phyloP scores from a whole-genome alignment of 1,140 invertebrate species.

The Drosophila prosaltans region DNA sequence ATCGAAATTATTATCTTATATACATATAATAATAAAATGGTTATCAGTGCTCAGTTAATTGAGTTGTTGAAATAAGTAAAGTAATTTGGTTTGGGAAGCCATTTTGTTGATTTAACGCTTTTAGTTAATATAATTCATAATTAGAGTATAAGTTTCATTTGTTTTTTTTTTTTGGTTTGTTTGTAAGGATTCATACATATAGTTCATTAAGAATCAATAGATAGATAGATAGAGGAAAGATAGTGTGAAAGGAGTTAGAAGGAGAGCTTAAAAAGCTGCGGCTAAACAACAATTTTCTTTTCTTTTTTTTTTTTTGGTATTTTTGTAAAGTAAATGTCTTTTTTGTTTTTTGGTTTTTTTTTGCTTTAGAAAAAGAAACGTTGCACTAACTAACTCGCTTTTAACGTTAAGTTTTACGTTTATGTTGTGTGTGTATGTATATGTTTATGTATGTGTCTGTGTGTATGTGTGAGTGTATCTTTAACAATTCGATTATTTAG shows the following conservation, averaged over 20 bases:
- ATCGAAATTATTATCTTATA: slow-evolving; percentile 44
- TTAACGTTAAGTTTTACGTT: slow-evolving; percentile 50
- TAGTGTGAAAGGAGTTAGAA: slow-evolving; percentile 50
- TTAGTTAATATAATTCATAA: slow-evolving; percentile 25
- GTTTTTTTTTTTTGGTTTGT: slow-evolving; percentile 25
- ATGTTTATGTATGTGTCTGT: slow-evolving; percentile 37
- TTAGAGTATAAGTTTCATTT: slow-evolving; percentile 6
- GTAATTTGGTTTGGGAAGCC: slow-evolving; percentile 71
- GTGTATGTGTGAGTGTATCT: slow-evolving; percentile 45
- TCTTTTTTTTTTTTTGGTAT: neutral
- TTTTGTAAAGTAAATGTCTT: slow-evolving; percentile 72
- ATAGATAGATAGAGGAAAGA: slow-evolving; percentile 51
- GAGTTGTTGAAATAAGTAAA: slow-evolving; percentile 49
- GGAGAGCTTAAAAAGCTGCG: slow-evolving; percentile 64
- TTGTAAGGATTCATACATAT: slow-evolving; percentile 45
- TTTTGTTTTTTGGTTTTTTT: neutral
- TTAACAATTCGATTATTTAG: slow-evolving; percentile 80
- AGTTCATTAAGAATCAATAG: slow-evolving; percentile 58
- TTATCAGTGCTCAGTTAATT: slow-evolving; percentile 15
- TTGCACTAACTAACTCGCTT: slow-evolving; percentile 78
- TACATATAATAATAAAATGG: slow-evolving; percentile 34
- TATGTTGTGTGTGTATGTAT: slow-evolving; percentile 35
- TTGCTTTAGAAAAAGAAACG: slow-evolving; percentile 69
- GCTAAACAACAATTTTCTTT: slow-evolving; percentile 72
- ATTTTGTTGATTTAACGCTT: slow-evolving; percentile 57